Evolutionary conservation across 2,113 vertebrate species (phyloP), one percentile per base, ranked within the genome.

Genomic region (Numenius arquata): DNA sequence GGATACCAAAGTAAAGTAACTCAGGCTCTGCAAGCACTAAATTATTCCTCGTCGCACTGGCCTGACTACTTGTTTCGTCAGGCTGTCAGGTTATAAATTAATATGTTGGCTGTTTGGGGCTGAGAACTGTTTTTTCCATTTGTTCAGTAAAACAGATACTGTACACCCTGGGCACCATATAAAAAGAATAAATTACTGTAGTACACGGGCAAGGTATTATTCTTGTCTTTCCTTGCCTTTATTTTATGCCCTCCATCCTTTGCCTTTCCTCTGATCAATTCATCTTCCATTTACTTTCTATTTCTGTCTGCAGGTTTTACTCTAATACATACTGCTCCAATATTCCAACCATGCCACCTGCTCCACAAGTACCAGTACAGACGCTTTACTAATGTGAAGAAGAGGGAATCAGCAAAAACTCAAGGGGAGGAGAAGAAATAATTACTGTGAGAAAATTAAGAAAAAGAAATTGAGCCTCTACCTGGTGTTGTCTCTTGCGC

Each of bases 401-500:
- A 11, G 41, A 72, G 38, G 48, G 43, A 81, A 86, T 70, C 43
- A 18, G 74, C 66, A 68, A 55, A 77, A 81, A 61, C 75, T 52
- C 43, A 73, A 71, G 36, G 3, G 12, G 47, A 70, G 59, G 14
- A 53, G 30, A 77, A 72, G 59, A 78, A 88, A 47, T 34, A 41
- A 92, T 36, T 74, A 58, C 38, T 52, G 30, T 41, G n/a, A 90
- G n/a, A 65, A 65, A 91, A 59, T 21, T 9, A 90, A 84, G 85
- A 78, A 68, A 83, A 92, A 52, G 56, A 36, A 85, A 92, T 48
- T 12, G 36, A 56, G 30, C 26, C 89, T 95, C 85, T 98, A 98
- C 98, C 98, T 98, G 97, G 71, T 74, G 84, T 25, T 73, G 97
- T 75, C 93, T 95, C 92, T 90, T 68, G 58, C 0, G 36, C 61